Evolutionary conservation across 1,140 invertebrate species (phyloP).

Genomic region (Nylanderia fulva): DNA sequence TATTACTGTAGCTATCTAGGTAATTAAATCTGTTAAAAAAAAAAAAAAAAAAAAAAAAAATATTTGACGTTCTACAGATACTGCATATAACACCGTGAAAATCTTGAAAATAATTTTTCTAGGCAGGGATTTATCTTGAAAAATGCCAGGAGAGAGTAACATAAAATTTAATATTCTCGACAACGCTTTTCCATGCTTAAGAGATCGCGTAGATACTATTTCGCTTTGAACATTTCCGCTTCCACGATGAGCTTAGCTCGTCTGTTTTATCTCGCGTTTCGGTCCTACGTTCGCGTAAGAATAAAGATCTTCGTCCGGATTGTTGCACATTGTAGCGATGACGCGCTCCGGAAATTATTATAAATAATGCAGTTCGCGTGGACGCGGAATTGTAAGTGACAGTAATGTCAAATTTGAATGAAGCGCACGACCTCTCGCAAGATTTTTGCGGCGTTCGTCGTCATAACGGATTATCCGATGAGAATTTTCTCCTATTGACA

Average conservation of each 20-base stretch:
- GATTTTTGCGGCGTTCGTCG: constrained; percentile 46
- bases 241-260: not conserved
- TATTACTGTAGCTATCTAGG: too few relatives aligned
- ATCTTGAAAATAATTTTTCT: not conserved
- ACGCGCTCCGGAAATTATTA: constrained; percentile 48
- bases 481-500: constrained; percentile 50
- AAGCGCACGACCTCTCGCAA: constrained; percentile 25
- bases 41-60: too few relatives aligned
- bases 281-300: not conserved
- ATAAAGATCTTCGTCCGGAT: not conserved
- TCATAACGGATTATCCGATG: constrained; percentile 48
- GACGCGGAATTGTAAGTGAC: constrained; percentile 6
- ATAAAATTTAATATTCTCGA: not conserved
- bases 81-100: too few relatives aligned
- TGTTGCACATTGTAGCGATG: constrained; percentile 12
- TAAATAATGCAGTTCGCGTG: constrained; percentile 34
- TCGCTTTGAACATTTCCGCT: not conserved
- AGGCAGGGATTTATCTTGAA: not conserved
- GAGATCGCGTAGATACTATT: not conserved
- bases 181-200: not conserved
- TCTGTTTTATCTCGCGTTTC: not conserved
- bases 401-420: constrained; percentile 52
- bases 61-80: not conserved
- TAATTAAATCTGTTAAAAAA: constrained; percentile 27
- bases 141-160: not conserved